Evolutionary conservation across 2,888 invertebrate species (phyloP).

Genomic region (Hydrotaea diabolus): DNA sequence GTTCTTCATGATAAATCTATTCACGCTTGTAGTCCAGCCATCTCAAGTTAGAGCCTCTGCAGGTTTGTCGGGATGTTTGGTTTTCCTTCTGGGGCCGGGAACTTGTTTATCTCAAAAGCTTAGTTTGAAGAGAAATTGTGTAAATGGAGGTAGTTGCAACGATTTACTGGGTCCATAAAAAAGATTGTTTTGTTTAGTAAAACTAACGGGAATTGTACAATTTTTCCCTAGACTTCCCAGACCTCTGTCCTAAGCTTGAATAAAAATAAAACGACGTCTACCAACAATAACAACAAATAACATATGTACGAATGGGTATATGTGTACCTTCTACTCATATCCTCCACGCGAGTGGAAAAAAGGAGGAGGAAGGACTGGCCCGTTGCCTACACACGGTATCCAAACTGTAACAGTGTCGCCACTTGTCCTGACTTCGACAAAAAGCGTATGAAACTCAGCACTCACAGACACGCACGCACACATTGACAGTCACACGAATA

Average conservation of each 20-base stretch:
- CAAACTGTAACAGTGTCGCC: constrained; percentile 63
- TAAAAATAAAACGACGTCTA: neutral
- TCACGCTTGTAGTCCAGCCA: too few relatives aligned
- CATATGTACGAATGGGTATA: neutral
- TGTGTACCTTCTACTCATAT: constrained; percentile 28
- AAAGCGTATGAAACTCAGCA: constrained; percentile 44
- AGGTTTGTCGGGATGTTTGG: too few relatives aligned
- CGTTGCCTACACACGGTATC: constrained; percentile 47
- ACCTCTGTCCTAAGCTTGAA: neutral
- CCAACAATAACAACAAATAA: constrained; percentile 34
- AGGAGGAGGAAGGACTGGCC: neutral
- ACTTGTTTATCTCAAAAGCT: too few relatives aligned
- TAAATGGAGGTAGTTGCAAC: too few relatives aligned
- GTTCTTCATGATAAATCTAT: too few relatives aligned
- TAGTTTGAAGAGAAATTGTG: too few relatives aligned
- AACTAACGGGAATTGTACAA: too few relatives aligned
- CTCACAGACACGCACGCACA: neutral
- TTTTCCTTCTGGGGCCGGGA: too few relatives aligned
- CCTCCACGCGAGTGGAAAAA: constrained; percentile 34
- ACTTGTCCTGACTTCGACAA: constrained; percentile 58
- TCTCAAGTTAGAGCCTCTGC: too few relatives aligned
- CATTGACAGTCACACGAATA: too few relatives aligned
- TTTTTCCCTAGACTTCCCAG: neutral
- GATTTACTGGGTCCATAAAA: too few relatives aligned
- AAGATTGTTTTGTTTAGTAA: neutral